Evolutionary conservation across 2,797 vertebrate species (phyloP).

Genomic region (Rhinichthys osculus): DNA sequence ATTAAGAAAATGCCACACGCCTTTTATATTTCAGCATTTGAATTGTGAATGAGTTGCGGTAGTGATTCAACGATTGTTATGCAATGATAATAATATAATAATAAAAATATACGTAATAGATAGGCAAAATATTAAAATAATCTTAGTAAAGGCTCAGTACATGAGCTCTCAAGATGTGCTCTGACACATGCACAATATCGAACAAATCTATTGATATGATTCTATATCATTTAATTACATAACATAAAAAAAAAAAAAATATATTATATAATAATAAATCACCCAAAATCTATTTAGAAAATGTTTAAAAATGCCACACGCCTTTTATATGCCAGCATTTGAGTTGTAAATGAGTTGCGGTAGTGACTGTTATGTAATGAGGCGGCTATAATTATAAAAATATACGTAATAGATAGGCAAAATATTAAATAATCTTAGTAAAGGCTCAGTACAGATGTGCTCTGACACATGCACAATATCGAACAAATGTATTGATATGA

Average conservation of each 20-base stretch:
- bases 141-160: background rate
- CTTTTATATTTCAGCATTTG: background rate
- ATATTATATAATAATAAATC: too few relatives aligned
- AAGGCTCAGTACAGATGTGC: background rate
- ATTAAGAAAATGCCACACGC: background rate
- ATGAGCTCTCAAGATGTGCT: background rate
- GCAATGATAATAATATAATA: background rate
- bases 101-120: background rate
- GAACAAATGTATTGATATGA: too few relatives aligned
- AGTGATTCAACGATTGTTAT: background rate
- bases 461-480: too few relatives aligned
- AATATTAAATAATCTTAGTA: background rate
- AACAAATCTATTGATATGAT: background rate
- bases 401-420: background rate
- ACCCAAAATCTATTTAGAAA: background rate
- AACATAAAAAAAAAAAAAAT: too few relatives aligned
- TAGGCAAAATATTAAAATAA: background rate
- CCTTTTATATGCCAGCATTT: background rate
- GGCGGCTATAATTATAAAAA: background rate
- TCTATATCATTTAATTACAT: too few relatives aligned
- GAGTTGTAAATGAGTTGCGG: background rate
- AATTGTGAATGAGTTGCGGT: background rate
- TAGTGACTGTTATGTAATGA: background rate
- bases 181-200: background rate
- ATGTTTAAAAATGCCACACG: background rate